These are phyloP conservation scores for Numenius arquata DNA, from an alignment of 2,113 vertebrate genomes.

Conservation along the genomic window DNA sequence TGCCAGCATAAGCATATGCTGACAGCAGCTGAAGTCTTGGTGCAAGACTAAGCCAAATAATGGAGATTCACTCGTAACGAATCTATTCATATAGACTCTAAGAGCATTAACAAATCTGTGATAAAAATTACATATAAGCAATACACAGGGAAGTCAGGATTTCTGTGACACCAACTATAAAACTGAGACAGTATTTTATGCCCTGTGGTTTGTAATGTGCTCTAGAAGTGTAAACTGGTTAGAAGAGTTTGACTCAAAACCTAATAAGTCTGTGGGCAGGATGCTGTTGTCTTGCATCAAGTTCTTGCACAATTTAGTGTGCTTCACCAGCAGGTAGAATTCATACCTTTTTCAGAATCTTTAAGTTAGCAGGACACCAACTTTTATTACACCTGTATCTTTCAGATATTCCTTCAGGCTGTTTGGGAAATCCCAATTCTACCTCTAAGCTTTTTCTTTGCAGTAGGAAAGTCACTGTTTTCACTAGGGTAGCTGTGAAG, in stretches of 20 bases:
- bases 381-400: not conserved
- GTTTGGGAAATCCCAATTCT: not conserved
- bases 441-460: not conserved
- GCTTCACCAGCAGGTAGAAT: not conserved
- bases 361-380: not conserved
- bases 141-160: not conserved
- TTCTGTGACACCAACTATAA: not conserved
- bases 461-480: not conserved
- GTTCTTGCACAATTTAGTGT: not conserved
- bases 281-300: not conserved
- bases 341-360: not conserved
- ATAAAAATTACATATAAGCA: not conserved
- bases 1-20: not conserved
- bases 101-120: not conserved
- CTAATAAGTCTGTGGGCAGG: not conserved
- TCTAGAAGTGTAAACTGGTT: not conserved
- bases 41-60: not conserved
- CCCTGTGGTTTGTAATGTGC: not conserved
- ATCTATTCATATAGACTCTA: not conserved
- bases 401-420: not conserved
- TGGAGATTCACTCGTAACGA: fast-evolving
- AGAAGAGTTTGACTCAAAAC: not conserved
- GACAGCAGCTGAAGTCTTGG: not conserved
- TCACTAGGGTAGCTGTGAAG: not conserved
- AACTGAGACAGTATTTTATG: not conserved